Evolutionary conservation across 2,888 invertebrate species (phyloP), one percentile per base, ranked within the genome.

Genomic region (Perithous albicinctus): DNA sequence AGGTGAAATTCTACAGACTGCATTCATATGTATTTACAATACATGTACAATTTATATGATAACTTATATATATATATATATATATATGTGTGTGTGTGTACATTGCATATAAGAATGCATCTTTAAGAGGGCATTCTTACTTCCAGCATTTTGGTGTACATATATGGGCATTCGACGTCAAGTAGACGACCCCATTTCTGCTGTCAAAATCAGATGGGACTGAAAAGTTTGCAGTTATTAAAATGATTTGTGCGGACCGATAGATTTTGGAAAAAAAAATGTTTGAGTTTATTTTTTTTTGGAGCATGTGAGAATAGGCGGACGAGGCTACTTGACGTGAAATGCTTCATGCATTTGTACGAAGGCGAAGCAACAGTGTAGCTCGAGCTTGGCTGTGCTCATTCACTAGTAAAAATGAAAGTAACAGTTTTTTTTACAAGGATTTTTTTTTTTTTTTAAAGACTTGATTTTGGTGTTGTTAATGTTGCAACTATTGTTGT

Each of bases 311-410:
- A 15, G 46, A 15, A 3, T 48, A 2, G 1, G 54, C 48, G 20
- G 6, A 23, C 15, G 18, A 1, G 6, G n/a, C n/a, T 35, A 8
- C 7, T 59, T 59, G 15, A 59, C 15, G 15, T 15, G 32, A 7
- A 59, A 35, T 8, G 2, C 5, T 18, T 32, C 10, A 8, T 32
- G 18, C 32, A 15, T 8, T 15, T 32, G 10, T 54, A 26, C 4
- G 54, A 26, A n/a, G 54, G 26, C 15, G 46, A 64, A 64, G 64
- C 64, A 64, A 64, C 64, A 64, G 64, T n/a, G 64, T 43, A 8
- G 12, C 32, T 32, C 29, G 46, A 26, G 18, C 29, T 18, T 2
- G 6, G n/a, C 23, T 3, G 26, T n/a, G 43, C n/a, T 23, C 26
- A 41, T 8, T 1, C 12, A 1, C 10, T n/a, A n/a, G n/a, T n/a